phyloP scores from a whole-genome alignment of 2,113 vertebrate species.

The Chaenogobius annularis region DNA sequence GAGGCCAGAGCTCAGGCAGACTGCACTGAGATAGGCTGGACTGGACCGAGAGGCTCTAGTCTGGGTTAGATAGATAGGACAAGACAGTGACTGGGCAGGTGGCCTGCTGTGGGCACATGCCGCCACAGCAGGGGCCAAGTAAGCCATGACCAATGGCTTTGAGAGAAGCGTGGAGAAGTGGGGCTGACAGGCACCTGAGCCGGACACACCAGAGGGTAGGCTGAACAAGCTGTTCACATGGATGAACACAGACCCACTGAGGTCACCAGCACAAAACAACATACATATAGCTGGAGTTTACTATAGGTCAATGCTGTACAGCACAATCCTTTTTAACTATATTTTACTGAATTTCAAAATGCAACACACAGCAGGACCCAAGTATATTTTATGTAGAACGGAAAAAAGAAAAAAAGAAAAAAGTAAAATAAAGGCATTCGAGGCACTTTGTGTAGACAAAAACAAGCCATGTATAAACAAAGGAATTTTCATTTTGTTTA shows the following conservation, averaged over 20 bases:
- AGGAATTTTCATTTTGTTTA: no score
- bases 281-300: neutral
- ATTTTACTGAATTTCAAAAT: neutral
- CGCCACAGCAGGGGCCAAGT: conserved; percentile 87
- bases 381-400: neutral
- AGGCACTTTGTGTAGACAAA: no score
- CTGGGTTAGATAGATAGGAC: conserved; percentile 81
- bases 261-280: conserved; percentile 24
- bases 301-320: neutral
- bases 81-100: conserved; percentile 79
- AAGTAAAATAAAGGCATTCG: no score
- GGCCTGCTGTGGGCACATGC: conserved; percentile 91
- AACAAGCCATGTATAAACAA: no score
- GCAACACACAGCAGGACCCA: neutral
- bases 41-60: conserved; percentile 63
- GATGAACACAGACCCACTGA: conserved; percentile 28
- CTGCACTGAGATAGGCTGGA: conserved; percentile 76
- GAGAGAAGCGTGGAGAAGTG: conserved; percentile 85
- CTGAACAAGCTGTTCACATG: conserved; percentile 48
- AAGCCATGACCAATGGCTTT: conserved; percentile 94
- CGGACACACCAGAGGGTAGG: conserved; percentile 61
- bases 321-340: neutral
- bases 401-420: no score
- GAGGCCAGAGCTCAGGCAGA: conserved; percentile 76
- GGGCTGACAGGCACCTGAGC: conserved; percentile 93